Evolutionary conservation across 2,888 invertebrate species (phyloP).

Genomic region (Drosophila leonis): DNA sequence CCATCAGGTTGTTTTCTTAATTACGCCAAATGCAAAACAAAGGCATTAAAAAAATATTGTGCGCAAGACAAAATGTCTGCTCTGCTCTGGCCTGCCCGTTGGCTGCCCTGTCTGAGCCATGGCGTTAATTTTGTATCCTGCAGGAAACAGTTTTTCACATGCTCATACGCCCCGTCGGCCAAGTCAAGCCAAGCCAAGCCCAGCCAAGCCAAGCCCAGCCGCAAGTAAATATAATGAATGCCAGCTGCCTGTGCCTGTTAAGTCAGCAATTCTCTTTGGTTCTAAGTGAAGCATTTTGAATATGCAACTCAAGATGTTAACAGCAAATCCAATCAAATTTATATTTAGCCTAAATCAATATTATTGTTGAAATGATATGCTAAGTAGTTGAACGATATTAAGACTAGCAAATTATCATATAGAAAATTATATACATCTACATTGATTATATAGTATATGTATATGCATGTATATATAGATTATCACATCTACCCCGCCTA

Average conservation of each 20-base stretch:
- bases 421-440: no score
- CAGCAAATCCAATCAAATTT: not conserved
- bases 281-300: not conserved
- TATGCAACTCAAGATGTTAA: not conserved
- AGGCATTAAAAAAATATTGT: slow-evolving; percentile 61
- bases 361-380: not conserved
- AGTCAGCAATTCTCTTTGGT: not conserved
- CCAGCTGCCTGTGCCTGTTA: slow-evolving; percentile 39
- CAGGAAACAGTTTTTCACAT: slow-evolving; percentile 57
- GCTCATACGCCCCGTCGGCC: slow-evolving; percentile 70
- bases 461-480: no score
- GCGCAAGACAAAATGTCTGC: slow-evolving; percentile 28
- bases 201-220: slow-evolving; percentile 29
- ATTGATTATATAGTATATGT: not conserved
- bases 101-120: slow-evolving; percentile 9
- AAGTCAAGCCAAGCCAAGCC: slow-evolving; percentile 27
- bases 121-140: slow-evolving; percentile 61
- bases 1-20: slow-evolving; percentile 74
- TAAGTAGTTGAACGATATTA: not conserved
- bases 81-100: not conserved
- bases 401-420: not conserved
- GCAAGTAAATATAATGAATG: slow-evolving; percentile 68
- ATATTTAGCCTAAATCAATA: not conserved
- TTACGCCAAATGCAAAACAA: slow-evolving; percentile 74
- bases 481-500: no score